Conservation (phyloP, 2,888 invertebrate species). For the Drosophila macrothrix region DNA sequence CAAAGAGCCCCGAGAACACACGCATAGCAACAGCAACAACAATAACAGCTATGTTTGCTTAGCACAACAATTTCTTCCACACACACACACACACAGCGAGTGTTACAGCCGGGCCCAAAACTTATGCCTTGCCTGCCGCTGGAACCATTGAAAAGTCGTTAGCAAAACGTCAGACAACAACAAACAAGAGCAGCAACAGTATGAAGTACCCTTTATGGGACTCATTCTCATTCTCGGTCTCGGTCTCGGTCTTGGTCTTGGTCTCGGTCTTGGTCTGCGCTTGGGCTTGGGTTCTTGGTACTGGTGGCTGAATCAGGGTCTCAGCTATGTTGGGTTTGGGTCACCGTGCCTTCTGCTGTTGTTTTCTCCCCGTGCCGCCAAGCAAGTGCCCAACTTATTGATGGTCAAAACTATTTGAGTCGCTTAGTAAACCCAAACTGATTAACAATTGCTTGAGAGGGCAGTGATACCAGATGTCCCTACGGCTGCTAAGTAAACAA, state of each 20-base stretch:
- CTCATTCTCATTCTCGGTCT: neutral
- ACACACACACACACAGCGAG: slow-evolving; percentile 34
- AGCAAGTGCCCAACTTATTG: slow-evolving; percentile 18
- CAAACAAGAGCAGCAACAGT: slow-evolving; percentile 27
- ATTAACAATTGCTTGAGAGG: slow-evolving; percentile 23
- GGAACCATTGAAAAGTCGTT: slow-evolving; percentile 79
- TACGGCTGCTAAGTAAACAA: neutral
- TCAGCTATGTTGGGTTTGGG: neutral
- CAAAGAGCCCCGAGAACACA: slow-evolving; percentile 38
- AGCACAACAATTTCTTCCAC: slow-evolving; percentile 47
- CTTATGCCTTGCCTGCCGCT: slow-evolving; percentile 71
- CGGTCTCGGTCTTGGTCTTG: neutral
- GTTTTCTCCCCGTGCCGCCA: neutral
- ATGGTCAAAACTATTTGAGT: slow-evolving; percentile 32
- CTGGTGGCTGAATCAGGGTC: neutral
- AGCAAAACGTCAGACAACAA: slow-evolving; percentile 75
- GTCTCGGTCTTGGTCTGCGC: neutral
- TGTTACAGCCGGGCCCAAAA: slow-evolving; percentile 44
- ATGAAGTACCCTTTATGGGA: slow-evolving; percentile 35
- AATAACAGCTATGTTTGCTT: slow-evolving; percentile 60
- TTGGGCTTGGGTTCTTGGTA: neutral
- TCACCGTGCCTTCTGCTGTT: neutral
- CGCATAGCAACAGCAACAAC: slow-evolving; percentile 32
- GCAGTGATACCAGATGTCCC: slow-evolving; percentile 11
- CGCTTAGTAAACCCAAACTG: slow-evolving; percentile 17